phyloP scores from a whole-genome alignment of 2,888 invertebrate genomes.

The Limnephilus auricula region DNA sequence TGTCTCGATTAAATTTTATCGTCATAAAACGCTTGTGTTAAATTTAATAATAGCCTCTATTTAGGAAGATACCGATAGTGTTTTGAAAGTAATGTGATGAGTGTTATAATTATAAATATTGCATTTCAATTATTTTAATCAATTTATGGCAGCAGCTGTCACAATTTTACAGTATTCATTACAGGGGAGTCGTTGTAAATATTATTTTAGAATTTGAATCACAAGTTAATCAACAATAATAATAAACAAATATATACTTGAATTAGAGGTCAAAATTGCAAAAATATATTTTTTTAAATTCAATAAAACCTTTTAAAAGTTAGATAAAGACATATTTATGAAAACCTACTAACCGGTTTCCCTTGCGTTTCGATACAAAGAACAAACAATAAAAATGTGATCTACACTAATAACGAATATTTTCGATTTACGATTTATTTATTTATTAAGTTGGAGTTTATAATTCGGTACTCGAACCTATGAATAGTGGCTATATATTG shows the following conservation, averaged over 20 bases:
- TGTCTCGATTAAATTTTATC: not conserved
- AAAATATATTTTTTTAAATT: no score
- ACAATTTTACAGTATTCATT: not conserved
- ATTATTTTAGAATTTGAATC: not conserved
- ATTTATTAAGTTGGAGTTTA: no score
- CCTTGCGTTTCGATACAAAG: no score
- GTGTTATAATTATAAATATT: not conserved
- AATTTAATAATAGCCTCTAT: not conserved
- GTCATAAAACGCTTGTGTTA: not conserved
- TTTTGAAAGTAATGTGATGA: not conserved
- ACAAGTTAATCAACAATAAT: not conserved
- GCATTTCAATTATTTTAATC: not conserved
- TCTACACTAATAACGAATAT: no score
- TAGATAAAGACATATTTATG: no score
- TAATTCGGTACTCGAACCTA: no score
- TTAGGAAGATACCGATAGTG: not conserved
- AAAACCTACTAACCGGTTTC: no score
- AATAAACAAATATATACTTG: not conserved
- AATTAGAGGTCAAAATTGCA: no score
- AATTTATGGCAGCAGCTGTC: not conserved
- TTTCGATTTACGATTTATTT: no score
- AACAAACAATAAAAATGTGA: no score
- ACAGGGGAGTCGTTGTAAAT: not conserved
- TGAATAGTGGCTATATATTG: no score
- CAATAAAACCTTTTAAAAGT: no score